Percentiles rank a stretch among this genome's conserved stretches.
phyloP scores from a whole-genome alignment of 2,113 vertebrate genomes.

The Genyomyrus donnyi region DNA sequence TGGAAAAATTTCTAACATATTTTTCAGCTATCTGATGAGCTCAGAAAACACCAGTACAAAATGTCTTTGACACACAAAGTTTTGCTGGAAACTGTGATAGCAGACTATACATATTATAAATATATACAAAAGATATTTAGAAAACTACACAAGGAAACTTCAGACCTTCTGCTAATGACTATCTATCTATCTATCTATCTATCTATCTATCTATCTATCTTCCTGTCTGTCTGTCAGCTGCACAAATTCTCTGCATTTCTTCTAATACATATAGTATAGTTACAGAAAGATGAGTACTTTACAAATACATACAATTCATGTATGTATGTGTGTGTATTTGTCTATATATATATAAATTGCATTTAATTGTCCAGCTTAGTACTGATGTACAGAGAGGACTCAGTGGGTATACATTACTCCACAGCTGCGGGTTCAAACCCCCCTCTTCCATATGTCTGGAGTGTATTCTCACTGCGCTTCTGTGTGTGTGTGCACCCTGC shows the following conservation, averaged over 20 bases:
- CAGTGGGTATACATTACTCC: neutral
- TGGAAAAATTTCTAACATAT: neutral
- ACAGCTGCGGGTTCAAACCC: neutral
- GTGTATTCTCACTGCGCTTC: neutral
- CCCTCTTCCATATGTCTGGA: neutral
- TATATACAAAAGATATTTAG: neutral
- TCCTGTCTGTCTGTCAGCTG: neutral
- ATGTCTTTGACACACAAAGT: neutral
- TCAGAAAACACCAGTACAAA: neutral
- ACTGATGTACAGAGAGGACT: neutral
- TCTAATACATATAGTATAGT: neutral
- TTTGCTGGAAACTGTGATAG: neutral
- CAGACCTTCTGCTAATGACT: neutral
- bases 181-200: too few species aligned
- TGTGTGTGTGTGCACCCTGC: neutral
- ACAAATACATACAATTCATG: too few species aligned
- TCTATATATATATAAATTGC: too few species aligned
- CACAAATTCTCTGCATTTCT: neutral
- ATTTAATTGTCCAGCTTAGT: neutral
- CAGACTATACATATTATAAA: neutral
- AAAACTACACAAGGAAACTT: neutral
- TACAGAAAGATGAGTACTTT: too few species aligned
- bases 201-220: neutral
- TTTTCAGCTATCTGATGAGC: neutral
- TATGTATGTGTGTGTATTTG: too few species aligned